phyloP scores from a whole-genome alignment of 2,113 vertebrate genomes.

The Phalacrocorax aristotelis region DNA sequence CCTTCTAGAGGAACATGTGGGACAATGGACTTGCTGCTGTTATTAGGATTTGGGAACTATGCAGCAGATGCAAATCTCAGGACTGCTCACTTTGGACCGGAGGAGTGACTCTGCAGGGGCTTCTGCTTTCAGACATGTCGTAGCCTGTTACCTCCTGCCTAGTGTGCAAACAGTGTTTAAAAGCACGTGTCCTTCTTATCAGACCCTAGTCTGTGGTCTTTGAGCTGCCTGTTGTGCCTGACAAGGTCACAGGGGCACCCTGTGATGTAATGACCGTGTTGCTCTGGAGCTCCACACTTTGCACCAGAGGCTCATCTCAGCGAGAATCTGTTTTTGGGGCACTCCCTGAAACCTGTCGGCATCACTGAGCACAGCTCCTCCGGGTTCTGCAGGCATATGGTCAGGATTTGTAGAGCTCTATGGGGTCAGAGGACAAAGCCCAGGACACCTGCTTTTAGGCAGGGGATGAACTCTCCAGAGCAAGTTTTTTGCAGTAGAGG shows the following conservation, averaged over 20 bases:
- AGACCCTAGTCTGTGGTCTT: background rate
- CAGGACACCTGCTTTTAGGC: background rate
- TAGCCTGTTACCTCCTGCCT: background rate
- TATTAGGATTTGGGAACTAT: accelerated
- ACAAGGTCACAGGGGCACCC: accelerated
- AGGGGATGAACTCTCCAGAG: background rate
- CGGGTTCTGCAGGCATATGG: accelerated
- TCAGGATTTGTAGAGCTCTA: background rate
- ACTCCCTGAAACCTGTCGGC: background rate
- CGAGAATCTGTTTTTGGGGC: accelerated
- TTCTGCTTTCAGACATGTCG: accelerated
- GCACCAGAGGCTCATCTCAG: accelerated
- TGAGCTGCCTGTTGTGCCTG: background rate
- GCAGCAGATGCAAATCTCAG: background rate
- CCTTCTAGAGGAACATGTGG: background rate
- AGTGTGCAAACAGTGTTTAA: background rate
- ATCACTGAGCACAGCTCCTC: background rate
- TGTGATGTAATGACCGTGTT: background rate
- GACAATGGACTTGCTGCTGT: background rate
- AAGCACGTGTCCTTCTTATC: background rate
- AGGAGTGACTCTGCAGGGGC: background rate
- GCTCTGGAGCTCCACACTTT: background rate
- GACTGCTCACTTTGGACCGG: accelerated
- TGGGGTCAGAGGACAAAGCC: background rate
- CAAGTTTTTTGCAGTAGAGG: background rate